Percentiles rank a stretch among this genome's conserved stretches.
These are phyloP conservation scores for Oscheius sp. DNA, from an alignment of 2,888 invertebrate genomes.

Conservation along the genomic window DNA sequence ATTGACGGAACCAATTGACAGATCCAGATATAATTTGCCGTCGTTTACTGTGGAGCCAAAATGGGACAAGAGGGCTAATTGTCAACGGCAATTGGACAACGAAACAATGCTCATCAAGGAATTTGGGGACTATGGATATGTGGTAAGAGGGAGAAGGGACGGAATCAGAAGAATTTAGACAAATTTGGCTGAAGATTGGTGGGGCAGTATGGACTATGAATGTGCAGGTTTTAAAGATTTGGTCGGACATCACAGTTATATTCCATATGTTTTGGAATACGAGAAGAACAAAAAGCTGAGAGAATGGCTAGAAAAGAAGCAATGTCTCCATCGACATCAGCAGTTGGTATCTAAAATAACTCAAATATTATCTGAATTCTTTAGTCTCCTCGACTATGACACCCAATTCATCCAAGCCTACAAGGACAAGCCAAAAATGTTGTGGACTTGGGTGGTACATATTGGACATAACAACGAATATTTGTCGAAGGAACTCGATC, in stretches of 20 bases:
- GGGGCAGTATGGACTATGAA: slow-evolving; percentile 18
- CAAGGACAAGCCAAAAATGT: not conserved
- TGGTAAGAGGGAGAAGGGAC: not conserved
- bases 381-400: not conserved
- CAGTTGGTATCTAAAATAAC: too few species aligned
- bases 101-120: slow-evolving; percentile 4
- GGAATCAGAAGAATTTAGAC: not conserved
- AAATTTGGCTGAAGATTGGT: slow-evolving; percentile 16
- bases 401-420: slow-evolving; percentile 9
- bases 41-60: not conserved
- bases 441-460: not conserved
- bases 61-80: not conserved
- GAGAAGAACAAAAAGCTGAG: not conserved
- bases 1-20: not conserved
- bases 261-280: slow-evolving; percentile 3
- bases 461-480: slow-evolving; percentile 3
- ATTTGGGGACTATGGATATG: slow-evolving; percentile 9
- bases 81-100: slow-evolving; percentile 1
- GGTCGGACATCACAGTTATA: slow-evolving; percentile 16
- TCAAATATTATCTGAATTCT: too few species aligned
- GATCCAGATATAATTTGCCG: not conserved
- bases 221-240: slow-evolving; percentile 16
- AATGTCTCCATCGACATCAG: slow-evolving; percentile 10
- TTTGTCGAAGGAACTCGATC: not conserved
- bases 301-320: not conserved